Percentiles rank a stretch among this genome's conserved stretches.
Conservation (phyloP, 2,888 invertebrate species). For the Agrilus cyanescens region DNA sequence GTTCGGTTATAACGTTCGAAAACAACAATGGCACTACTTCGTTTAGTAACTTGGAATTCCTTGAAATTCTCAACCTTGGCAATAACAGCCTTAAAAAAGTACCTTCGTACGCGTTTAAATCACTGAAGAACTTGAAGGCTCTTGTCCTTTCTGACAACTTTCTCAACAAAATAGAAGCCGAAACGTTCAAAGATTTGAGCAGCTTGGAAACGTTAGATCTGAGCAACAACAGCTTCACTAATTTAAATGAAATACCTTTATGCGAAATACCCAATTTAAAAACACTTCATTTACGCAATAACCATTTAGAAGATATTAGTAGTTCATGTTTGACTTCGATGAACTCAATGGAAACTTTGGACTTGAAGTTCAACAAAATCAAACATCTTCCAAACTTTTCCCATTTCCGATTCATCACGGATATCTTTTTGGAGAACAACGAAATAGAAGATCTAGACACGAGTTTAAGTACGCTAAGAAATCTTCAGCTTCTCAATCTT, state of each 20-base stretch:
- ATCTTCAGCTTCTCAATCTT: slow-evolving; percentile 10
- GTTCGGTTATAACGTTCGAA: slow-evolving; percentile 11
- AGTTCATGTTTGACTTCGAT: slow-evolving; percentile 5
- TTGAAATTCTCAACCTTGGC: slow-evolving; percentile 9
- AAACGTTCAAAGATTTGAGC: slow-evolving; percentile 48
- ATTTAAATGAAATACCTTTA: slow-evolving; percentile 23
- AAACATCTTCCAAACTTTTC: not conserved
- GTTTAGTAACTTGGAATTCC: slow-evolving; percentile 4
- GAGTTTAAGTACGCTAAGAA: slow-evolving; percentile 4
- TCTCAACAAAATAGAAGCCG: slow-evolving; percentile 46
- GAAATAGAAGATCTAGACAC: slow-evolving; percentile 9
- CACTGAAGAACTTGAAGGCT: slow-evolving; percentile 4
- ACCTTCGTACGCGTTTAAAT: slow-evolving; percentile 1
- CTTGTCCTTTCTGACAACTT: slow-evolving; percentile 57
- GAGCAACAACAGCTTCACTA: slow-evolving; percentile 55
- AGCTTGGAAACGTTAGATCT: slow-evolving; percentile 51
- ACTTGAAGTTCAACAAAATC: slow-evolving; percentile 10
- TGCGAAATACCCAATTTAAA: slow-evolving; percentile 1
- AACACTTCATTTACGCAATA: slow-evolving; percentile 2
- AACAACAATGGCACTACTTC: not conserved
- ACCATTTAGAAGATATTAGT: slow-evolving; percentile 1
- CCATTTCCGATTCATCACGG: not conserved
- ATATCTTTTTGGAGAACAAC: slow-evolving; percentile 11
- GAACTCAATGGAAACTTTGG: slow-evolving; percentile 6
- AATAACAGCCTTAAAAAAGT: slow-evolving; percentile 8